Percentiles rank a stretch among this genome's conserved stretches.
Conservation (phyloP, 2,888 invertebrate species). For the Yponomeuta malinellus region DNA sequence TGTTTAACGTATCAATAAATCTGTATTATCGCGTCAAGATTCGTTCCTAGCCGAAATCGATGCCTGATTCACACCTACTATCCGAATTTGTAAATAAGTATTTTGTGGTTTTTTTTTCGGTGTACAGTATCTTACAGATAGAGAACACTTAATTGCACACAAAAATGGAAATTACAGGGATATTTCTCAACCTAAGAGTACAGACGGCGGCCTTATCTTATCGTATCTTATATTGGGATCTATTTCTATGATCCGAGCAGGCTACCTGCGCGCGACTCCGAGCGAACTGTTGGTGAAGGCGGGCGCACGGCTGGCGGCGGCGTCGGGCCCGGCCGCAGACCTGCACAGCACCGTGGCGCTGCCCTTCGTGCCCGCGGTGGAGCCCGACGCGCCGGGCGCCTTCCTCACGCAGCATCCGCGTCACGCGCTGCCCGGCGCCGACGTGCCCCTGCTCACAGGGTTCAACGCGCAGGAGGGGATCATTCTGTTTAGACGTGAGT, state of each 20-base stretch:
- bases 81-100: too few relatives aligned
- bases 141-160: too few relatives aligned
- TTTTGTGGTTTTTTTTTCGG: too few relatives aligned
- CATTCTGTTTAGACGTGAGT: conserved; percentile 76
- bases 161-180: too few relatives aligned
- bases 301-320: conserved; percentile 67
- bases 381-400: conserved; percentile 51
- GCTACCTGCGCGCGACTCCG: conserved; percentile 75
- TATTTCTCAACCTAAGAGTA: too few relatives aligned
- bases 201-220: too few relatives aligned
- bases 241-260: conserved; percentile 29
- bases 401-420: conserved; percentile 74
- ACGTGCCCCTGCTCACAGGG: conserved; percentile 78
- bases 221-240: too few relatives aligned
- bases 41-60: too few relatives aligned
- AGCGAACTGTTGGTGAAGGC: conserved; percentile 76
- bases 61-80: too few relatives aligned
- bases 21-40: too few relatives aligned
- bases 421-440: conserved; percentile 63
- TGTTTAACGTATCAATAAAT: too few relatives aligned
- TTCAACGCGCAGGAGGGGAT: conserved; percentile 81
- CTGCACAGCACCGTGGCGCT: conserved; percentile 76
- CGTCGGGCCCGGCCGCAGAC: conserved; percentile 55
- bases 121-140: too few relatives aligned
- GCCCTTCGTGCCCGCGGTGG: conserved; percentile 76